Conservation (phyloP, 2,888 invertebrate species). For the Stenolophus ochropezus region DNA sequence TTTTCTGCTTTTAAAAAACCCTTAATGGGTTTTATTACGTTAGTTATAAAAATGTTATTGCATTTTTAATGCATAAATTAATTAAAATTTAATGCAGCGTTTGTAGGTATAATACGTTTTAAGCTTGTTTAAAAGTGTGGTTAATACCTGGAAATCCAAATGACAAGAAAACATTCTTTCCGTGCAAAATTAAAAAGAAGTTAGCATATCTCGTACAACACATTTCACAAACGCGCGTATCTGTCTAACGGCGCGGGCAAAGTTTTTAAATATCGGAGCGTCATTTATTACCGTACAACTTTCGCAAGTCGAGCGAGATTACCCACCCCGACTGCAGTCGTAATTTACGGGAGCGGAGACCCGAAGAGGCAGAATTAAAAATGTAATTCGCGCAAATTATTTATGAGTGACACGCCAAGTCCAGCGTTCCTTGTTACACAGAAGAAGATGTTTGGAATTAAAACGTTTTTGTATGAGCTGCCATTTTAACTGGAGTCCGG, state of each 20-base stretch:
- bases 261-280: slow-evolving; percentile 57
- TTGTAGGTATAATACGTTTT: neutral
- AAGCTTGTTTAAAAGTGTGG: neutral
- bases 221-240: slow-evolving; percentile 34
- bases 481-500: slow-evolving; percentile 25
- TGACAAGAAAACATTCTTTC: slow-evolving; percentile 30
- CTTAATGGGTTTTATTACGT: neutral
- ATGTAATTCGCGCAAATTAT: slow-evolving; percentile 58
- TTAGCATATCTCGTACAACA: slow-evolving; percentile 44
- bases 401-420: slow-evolving; percentile 55
- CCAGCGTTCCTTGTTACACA: slow-evolving; percentile 3
- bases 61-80: neutral
- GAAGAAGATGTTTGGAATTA: slow-evolving; percentile 44
- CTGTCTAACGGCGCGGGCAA: slow-evolving; percentile 35
- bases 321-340: slow-evolving; percentile 33
- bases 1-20: neutral
- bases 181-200: slow-evolving; percentile 44
- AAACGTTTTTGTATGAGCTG: slow-evolving; percentile 49
- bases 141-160: slow-evolving; percentile 10
- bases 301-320: slow-evolving; percentile 36
- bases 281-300: slow-evolving; percentile 57
- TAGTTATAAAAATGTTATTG: neutral
- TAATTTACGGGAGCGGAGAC: slow-evolving; percentile 53
- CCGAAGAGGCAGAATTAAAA: slow-evolving; percentile 58
- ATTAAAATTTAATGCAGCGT: neutral